Conservation (phyloP, 2,888 invertebrate species). For the Ecdyonurus torrentis region DNA sequence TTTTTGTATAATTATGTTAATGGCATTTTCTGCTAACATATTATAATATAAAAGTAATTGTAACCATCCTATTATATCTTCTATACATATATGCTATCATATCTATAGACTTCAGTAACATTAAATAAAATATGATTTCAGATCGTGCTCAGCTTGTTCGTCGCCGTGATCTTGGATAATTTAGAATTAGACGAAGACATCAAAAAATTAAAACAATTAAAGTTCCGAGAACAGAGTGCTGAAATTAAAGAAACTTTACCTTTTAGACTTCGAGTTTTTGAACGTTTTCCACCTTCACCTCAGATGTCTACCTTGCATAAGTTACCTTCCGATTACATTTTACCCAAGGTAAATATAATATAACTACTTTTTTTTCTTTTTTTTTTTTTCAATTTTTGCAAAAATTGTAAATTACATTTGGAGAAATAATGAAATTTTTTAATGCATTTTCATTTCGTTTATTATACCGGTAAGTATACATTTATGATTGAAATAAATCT, state of each 20-base stretch:
- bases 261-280: slow-evolving; percentile 87
- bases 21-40: too few species aligned
- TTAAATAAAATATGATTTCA: slow-evolving; percentile 27
- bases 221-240: slow-evolving; percentile 94
- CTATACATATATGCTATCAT: not conserved
- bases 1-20: too few species aligned
- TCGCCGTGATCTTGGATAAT: slow-evolving; percentile 98
- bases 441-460: too few species aligned
- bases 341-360: slow-evolving; percentile 51
- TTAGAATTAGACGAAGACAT: slow-evolving; percentile 98
- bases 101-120: not conserved
- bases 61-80: too few species aligned
- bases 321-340: slow-evolving; percentile 79
- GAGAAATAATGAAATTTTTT: too few species aligned
- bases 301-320: slow-evolving; percentile 94
- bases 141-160: slow-evolving; percentile 99
- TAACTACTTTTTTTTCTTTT: not conserved
- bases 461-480: too few species aligned
- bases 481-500: too few species aligned
- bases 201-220: slow-evolving; percentile 93
- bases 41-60: too few species aligned
- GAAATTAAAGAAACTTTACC: slow-evolving; percentile 96
- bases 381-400: too few species aligned
- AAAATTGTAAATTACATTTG: not conserved
- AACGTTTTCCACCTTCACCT: slow-evolving; percentile 96